A percentile compares a stretch with the other conserved stretches of the same genome.
phyloP scores from a whole-genome alignment of 1,140 invertebrate species.

The Bombus superbus region DNA sequence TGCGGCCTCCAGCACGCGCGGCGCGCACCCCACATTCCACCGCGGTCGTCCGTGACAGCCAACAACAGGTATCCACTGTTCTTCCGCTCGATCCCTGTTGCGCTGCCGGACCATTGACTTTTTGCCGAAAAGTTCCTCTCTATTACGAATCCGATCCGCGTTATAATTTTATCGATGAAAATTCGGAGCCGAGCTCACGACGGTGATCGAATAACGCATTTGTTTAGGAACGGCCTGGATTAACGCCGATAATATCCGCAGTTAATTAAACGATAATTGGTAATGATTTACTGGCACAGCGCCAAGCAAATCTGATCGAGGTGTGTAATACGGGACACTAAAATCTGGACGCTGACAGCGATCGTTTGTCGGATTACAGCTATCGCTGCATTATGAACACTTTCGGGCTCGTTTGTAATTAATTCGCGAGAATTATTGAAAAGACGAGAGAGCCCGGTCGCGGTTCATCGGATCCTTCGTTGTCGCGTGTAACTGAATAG shows the following conservation, averaged over 20 bases:
- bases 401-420: neutral
- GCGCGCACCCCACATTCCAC: too few relatives aligned
- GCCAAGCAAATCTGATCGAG: constrained; percentile 2
- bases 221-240: neutral
- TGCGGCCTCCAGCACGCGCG: too few relatives aligned
- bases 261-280: constrained; percentile 29
- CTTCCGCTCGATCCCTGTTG: neutral
- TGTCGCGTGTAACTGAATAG: neutral
- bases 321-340: neutral
- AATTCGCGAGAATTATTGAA: constrained; percentile 5
- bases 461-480: neutral
- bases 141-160: neutral
- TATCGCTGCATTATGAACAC: neutral
- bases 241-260: constrained; percentile 12
- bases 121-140: neutral
- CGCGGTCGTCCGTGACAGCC: neutral
- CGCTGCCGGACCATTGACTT: too few relatives aligned
- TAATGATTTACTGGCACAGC: neutral
- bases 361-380: constrained; percentile 2
- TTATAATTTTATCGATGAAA: neutral
- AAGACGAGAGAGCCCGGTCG: neutral
- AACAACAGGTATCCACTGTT: constrained; percentile 17
- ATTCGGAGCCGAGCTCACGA: neutral
- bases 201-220: neutral
- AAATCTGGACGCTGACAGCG: constrained; percentile 9